Evolutionary conservation across 2,888 invertebrate species (phyloP).

Genomic region (Sthenelais limicola): DNA sequence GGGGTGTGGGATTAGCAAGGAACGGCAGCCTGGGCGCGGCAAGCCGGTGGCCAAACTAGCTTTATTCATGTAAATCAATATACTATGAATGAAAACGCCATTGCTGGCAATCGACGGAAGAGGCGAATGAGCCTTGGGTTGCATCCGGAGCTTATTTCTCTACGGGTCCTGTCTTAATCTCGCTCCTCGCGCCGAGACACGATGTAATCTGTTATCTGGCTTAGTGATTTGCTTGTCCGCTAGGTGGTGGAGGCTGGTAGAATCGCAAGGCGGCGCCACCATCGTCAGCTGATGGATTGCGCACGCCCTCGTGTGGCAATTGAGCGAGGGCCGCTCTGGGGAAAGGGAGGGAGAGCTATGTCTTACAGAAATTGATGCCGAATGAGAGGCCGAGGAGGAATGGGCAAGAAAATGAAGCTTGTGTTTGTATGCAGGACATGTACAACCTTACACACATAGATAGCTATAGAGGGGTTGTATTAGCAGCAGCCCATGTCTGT

Average conservation of each 20-base stretch:
- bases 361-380: no score
- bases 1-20: background rate
- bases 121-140: background rate
- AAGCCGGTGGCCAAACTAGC: conserved; percentile 18
- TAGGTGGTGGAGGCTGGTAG: background rate
- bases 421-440: no score
- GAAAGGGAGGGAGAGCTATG: no score
- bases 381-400: no score
- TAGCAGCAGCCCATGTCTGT: no score
- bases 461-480: no score
- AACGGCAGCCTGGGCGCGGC: background rate
- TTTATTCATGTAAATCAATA: conserved; percentile 35
- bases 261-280: no score
- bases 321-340: no score
- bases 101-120: background rate
- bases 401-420: no score
- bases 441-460: no score
- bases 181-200: conserved; percentile 7
- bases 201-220: conserved; percentile 32
- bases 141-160: conserved; percentile 8
- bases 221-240: background rate
- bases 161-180: conserved; percentile 2
- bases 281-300: no score
- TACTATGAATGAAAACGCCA: conserved; percentile 27
- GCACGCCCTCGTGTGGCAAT: no score